A percentile compares a stretch with the other conserved stretches of the same genome.
Evolutionary conservation across 1,140 invertebrate species (phyloP).

Genomic region (Solenopsis fugax): DNA sequence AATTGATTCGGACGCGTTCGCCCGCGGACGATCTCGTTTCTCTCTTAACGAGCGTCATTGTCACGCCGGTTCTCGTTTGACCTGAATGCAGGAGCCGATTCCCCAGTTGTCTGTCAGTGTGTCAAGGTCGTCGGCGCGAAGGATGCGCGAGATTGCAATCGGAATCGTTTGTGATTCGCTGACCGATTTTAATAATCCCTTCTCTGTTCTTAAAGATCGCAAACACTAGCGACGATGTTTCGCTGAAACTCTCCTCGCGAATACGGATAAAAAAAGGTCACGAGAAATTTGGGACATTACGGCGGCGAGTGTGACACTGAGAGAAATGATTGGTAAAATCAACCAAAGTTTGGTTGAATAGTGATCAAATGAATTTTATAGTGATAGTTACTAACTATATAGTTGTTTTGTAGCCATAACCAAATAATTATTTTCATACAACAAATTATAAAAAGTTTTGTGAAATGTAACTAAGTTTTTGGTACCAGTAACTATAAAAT

Average conservation of each 20-base stretch:
- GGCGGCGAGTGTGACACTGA: no score
- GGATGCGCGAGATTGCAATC: conserved; percentile 69
- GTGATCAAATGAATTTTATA: no score
- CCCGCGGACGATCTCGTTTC: conserved; percentile 65
- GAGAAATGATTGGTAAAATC: no score
- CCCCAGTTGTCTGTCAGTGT: conserved; percentile 64
- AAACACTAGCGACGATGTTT: neutral
- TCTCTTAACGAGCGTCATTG: conserved; percentile 75
- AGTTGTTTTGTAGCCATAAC: no score
- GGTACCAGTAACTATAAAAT: no score
- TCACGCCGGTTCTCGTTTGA: conserved; percentile 59
- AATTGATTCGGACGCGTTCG: conserved; percentile 62
- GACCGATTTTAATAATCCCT: conserved; percentile 36
- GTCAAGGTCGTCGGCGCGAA: conserved; percentile 71
- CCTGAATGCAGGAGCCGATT: conserved; percentile 65
- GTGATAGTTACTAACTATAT: no score
- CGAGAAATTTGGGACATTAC: neutral
- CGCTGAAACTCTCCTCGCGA: neutral
- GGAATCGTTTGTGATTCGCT: conserved; percentile 41
- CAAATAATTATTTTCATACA: no score
- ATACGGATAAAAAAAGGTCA: neutral
- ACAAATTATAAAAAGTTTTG: no score
- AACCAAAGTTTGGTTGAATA: no score
- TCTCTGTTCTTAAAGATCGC: neutral
- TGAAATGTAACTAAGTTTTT: no score